Conservation (phyloP, 2,113 vertebrate species). For the mouse (Mus musculus) region DNA sequence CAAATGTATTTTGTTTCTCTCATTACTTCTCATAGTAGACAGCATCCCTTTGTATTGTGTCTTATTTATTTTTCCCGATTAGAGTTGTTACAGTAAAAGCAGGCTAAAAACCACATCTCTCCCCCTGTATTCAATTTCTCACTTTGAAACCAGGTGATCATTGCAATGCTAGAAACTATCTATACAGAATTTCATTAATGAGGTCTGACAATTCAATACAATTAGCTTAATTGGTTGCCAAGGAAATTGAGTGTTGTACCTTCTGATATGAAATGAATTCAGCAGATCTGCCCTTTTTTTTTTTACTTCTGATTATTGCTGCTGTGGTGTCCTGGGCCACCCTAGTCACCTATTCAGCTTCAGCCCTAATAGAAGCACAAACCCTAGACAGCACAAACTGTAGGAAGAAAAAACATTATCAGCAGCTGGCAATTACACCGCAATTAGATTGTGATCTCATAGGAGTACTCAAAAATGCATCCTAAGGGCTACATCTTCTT, state of each 20-base stretch:
- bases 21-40: not conserved
- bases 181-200: not conserved
- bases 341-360: not conserved
- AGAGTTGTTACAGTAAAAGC: not conserved
- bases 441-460: conserved; percentile 51
- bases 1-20: not conserved
- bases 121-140: not conserved
- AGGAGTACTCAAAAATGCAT: conserved; percentile 45
- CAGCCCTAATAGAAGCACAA: not conserved
- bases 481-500: not conserved
- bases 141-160: not conserved
- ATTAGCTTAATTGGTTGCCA: conserved; percentile 12
- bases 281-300: not conserved
- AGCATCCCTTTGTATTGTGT: not conserved
- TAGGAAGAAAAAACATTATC: not conserved
- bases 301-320: not conserved
- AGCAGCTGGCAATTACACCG: conserved; percentile 40
- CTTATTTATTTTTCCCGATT: not conserved
- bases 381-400: not conserved
- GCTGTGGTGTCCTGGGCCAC: not conserved
- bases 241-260: not conserved
- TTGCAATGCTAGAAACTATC: not conserved
- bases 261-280: not conserved
- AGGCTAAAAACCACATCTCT: not conserved
- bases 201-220: not conserved